Evolutionary conservation across 2,113 vertebrate genomes (phyloP).

Genomic region (Epinephelus fuscoguttatus): DNA sequence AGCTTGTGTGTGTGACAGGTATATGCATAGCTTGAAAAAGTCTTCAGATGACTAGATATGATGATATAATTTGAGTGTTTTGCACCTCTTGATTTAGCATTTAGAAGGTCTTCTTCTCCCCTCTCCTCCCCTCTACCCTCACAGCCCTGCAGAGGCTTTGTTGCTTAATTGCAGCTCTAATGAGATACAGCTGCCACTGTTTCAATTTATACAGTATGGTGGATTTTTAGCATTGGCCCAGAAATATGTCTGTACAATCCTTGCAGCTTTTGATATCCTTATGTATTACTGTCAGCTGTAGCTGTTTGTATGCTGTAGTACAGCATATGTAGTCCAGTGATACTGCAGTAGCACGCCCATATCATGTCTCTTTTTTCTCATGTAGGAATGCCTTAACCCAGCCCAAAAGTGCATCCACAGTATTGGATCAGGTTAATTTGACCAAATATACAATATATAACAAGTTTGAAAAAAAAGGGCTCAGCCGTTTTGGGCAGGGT

Average conservation of each 20-base stretch:
- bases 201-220: neutral
- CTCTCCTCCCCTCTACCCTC: neutral
- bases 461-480: neutral
- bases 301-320: neutral
- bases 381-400: neutral
- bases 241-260: neutral
- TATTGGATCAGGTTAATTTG: neutral
- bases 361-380: neutral
- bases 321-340: neutral
- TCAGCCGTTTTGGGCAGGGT: neutral
- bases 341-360: neutral
- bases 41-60: neutral
- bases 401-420: neutral
- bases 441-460: neutral
- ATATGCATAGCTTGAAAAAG: neutral
- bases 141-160: slow-evolving; percentile 9
- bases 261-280: slow-evolving; percentile 10
- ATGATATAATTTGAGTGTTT: neutral
- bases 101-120: neutral
- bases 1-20: neutral
- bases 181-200: slow-evolving; percentile 5
- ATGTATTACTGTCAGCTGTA: neutral
- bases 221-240: neutral
- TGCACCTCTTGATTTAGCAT: neutral
- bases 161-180: slow-evolving; percentile 43